A percentile compares a stretch with the other conserved stretches of the same genome.
phyloP scores from a whole-genome alignment of 2,888 invertebrate genomes.

The Cheilosia pagana region DNA sequence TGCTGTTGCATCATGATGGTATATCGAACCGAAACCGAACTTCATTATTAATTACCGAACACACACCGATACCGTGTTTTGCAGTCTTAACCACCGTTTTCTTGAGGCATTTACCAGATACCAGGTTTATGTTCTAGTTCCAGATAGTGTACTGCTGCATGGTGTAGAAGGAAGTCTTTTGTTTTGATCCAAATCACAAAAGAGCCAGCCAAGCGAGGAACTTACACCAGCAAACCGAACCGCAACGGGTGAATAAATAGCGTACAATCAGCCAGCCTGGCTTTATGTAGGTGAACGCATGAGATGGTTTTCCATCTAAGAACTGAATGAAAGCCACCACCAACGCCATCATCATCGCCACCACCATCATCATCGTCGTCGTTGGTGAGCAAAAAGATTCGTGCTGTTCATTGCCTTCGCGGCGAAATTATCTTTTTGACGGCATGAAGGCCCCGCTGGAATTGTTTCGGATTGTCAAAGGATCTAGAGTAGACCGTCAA shows the following conservation, averaged over 20 bases:
- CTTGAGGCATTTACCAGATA: conserved; percentile 9
- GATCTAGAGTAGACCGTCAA: conserved; percentile 30
- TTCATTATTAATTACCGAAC: conserved; percentile 59
- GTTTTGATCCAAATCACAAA: conserved; percentile 42
- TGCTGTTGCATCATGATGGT: conserved; percentile 63
- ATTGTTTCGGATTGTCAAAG: conserved; percentile 49
- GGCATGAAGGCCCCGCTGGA: conserved; percentile 26
- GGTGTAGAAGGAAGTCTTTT: conserved; percentile 49
- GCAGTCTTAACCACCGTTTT: conserved; percentile 22
- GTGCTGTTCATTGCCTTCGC: conserved; percentile 8
- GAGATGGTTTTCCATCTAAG: conserved; percentile 52
- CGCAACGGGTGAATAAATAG: conserved; percentile 57
- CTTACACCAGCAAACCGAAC: conserved; percentile 52
- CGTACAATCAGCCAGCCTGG: conserved; percentile 27
- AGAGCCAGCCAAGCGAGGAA: conserved; percentile 57
- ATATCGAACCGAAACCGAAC: conserved; percentile 51
- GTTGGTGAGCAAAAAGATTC: conserved; percentile 12
- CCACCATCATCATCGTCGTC: conserved; percentile 4
- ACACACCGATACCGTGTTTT: conserved; percentile 40
- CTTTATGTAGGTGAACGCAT: conserved; percentile 53
- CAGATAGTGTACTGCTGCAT: conserved; percentile 11
- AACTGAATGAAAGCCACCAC: conserved; percentile 34
- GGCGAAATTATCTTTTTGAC: conserved; percentile 19
- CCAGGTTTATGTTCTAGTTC: conserved; percentile 15
- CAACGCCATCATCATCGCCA: conserved; percentile 19